Base-by-base conservation (phyloP, 2,797 vertebrate species). In the Cheirogaleus major region DNA sequence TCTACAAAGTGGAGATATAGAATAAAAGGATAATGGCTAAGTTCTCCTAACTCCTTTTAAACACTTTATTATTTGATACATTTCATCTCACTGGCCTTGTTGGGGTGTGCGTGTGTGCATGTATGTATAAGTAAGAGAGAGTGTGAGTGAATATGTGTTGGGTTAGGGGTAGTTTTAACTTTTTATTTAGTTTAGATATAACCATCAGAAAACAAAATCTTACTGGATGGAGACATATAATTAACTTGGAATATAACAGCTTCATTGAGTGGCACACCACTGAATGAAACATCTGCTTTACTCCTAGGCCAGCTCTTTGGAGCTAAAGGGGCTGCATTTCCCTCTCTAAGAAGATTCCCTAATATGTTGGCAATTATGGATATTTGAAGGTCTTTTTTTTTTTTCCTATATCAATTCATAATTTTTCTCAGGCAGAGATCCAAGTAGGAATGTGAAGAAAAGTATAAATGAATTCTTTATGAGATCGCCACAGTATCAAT, bases 401-500 rank as follows among this genome's bases (percentile, higher is more conserved):
- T 48, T 70, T 57, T 25, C n/a, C 15, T 61, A 0, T 81, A 57
- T 80, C 57, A 84, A 55, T 65, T 85, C 81, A 57, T 2, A 48
- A 30, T 86, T 94, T 96, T 52, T 43, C 23, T 93, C 43, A 84
- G 67, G 10, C 38, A 93, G 35, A 27, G 50, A 32, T 81, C 35
- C 67, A 93, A 76, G 55, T 81, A 89, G 61, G 89, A 96, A 82
- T 93, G 20, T 65, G 30, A 80, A 91, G 57, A 89, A 82, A 93
- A 79, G 18, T 88, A 4, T 78, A 72, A 95, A 45, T 14, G 2
- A 61, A 69, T 69, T 78, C 45, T 87, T 61, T 70, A 67, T n/a
- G 70, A 43, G 90, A 80, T 50, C n/a, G 12, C n/a, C 12, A 35
- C 8, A 48, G 0, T 95, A 52, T 81, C 13, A 57, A 57, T 57